Percentiles rank a stretch among this genome's conserved stretches.
Evolutionary conservation across 2,113 vertebrate species (phyloP).

Genomic region (Phocoena sinus): DNA sequence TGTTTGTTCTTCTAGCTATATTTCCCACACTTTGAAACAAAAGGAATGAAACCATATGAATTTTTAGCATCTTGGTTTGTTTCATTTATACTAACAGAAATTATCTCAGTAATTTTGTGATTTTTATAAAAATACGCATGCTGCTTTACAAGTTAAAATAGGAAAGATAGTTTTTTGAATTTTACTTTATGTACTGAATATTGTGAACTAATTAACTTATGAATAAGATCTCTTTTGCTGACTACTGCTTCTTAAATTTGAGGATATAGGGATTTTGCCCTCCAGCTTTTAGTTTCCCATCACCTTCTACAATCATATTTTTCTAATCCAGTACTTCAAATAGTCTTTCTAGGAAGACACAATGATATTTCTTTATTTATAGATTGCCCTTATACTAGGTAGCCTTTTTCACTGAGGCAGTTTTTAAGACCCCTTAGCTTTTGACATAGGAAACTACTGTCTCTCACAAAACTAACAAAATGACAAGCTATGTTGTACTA

Average conservation of each 20-base stretch:
- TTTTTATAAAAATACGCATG: not conserved
- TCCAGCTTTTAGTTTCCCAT: not conserved
- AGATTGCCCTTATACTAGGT: no score
- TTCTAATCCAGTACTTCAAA: not conserved
- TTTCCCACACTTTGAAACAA: not conserved
- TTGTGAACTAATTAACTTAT: not conserved
- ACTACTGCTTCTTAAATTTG: not conserved
- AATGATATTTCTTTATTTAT: not conserved
- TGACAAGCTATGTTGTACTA: not conserved
- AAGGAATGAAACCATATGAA: not conserved
- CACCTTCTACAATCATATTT: not conserved
- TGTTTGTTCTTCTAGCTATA: not conserved
- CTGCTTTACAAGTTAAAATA: not conserved
- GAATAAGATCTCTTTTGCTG: not conserved
- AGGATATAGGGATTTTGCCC: not conserved
- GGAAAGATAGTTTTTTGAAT: not conserved
- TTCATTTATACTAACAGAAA: not conserved
- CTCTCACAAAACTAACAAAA: not conserved
- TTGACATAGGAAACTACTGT: not conserved
- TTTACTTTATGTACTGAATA: not conserved
- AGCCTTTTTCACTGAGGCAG: not conserved
- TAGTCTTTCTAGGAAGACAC: not conserved
- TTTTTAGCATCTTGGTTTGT: not conserved
- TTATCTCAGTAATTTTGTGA: not conserved
- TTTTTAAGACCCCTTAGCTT: not conserved